These are phyloP conservation scores for Myotis findleyi DNA, from an alignment of 2,797 vertebrate species.

Conservation along the genomic window DNA sequence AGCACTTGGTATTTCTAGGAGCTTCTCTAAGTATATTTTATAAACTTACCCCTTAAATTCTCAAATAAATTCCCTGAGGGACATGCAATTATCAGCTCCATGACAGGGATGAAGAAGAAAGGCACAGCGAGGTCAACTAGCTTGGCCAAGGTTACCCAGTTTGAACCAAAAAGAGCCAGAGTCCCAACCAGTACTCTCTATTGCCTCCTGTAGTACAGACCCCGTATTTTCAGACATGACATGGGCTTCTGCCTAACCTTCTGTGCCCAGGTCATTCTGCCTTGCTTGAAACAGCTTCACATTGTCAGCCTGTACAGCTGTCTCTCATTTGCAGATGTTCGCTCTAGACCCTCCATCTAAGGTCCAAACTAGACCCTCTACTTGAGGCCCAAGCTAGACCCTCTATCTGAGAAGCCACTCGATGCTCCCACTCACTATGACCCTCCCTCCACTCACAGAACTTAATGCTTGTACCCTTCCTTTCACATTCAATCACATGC, in stretches of 20 bases:
- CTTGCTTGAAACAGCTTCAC: not conserved
- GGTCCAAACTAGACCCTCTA: not conserved
- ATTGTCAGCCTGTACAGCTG: not conserved
- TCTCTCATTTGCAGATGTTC: not conserved
- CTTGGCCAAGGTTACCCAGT: not conserved
- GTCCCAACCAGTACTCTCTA: not conserved
- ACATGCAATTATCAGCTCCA: not conserved
- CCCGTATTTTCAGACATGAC: rapidly evolving
- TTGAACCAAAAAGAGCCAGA: not conserved
- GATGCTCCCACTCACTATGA: no score
- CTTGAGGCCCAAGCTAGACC: not conserved
- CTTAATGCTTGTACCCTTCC: not conserved
- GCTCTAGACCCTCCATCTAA: not conserved
- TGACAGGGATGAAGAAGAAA: not conserved
- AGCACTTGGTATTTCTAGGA: not conserved
- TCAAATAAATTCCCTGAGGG: not conserved
- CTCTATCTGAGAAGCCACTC: not conserved
- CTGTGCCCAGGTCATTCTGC: not conserved
- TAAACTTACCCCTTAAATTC: not conserved
- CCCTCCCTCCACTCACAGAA: not conserved
- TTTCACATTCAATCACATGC: not conserved
- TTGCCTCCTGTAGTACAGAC: not conserved
- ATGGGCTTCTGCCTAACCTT: not conserved
- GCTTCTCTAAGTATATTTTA: not conserved
- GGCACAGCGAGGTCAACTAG: not conserved